Evolutionary conservation across 2,888 invertebrate species (phyloP), one percentile per base, ranked within the genome.

Genomic region (Aleiodes testaceus): DNA sequence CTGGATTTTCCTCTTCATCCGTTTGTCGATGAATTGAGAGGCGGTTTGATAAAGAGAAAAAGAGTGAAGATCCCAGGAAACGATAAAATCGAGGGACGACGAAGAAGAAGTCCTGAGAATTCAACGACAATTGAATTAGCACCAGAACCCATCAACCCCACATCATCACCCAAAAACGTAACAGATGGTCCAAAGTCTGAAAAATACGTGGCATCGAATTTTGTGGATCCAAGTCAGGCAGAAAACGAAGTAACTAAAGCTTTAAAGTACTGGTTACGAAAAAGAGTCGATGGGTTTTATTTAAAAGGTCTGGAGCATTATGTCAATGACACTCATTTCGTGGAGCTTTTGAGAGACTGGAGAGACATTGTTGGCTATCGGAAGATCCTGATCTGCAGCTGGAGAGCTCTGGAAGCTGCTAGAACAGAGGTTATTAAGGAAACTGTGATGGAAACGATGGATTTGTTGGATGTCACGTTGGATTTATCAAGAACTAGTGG

Each of bases 261-360:
- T 0, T 85, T 95, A 14, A 85, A 88, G 22, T 91, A 90, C 80
- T 96, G 95, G 95, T 83, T 92, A 22, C 88, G 90, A n/a, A 89
- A 92, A 74, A 95, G 94, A 6, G 93, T 97, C 2, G 95, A 97
- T 87, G 98, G 97, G 0, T 96, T 98, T 86, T 95, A 96, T 84
- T 88, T 97, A 6, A 95, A 95, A 85, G 94, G 94, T 9, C 86
- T 96, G 20, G 93, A 94, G 81, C 87, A 91, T 72, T 91, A 92
- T 80, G 89, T 91, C 3, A 88, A 91, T 49, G 91, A 93, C 79
- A 84, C 88, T 0, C 88, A 90, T 79, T 92, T 94, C 78, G 87
- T 88, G 0, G 87, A 88, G 63, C 89, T 90, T 47, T 82, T 95
- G 18, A 89, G 90, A 71, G 86, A 90, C 68, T 95, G 95, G 95